Percentiles rank a stretch among this genome's conserved stretches.
Conservation (phyloP, 2,888 invertebrate genomes). For the Drosophila vallismaia region DNA sequence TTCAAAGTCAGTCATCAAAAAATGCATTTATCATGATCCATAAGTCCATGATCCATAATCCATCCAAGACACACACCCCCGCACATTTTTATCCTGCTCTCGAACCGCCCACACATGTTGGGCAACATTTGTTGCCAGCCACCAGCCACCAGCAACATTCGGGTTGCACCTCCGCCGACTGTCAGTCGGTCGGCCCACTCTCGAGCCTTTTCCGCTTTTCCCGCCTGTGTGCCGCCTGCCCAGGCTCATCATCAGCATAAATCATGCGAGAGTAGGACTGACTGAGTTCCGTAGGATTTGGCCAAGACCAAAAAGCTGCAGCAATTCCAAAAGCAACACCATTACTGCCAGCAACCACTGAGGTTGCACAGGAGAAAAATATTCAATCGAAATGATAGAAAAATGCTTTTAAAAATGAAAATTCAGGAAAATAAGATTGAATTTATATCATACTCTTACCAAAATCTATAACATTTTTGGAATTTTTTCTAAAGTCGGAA, state of each 20-base stretch:
- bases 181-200: slow-evolving; percentile 46
- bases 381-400: neutral
- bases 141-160: slow-evolving; percentile 13
- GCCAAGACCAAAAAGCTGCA: slow-evolving; percentile 33
- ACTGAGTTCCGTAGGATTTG: slow-evolving; percentile 55
- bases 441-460: neutral
- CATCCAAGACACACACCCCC: slow-evolving; percentile 39
- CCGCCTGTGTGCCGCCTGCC: slow-evolving; percentile 18
- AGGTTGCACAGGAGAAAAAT: neutral
- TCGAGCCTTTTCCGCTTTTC: slow-evolving; percentile 6
- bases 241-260: slow-evolving; percentile 71
- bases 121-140: slow-evolving; percentile 39
- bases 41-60: slow-evolving; percentile 14
- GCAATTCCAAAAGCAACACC: slow-evolving; percentile 11
- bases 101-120: slow-evolving; percentile 36
- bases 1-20: slow-evolving; percentile 27
- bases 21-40: slow-evolving; percentile 4
- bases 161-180: neutral
- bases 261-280: slow-evolving; percentile 62
- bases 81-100: slow-evolving; percentile 24
- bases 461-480: neutral
- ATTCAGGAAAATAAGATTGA: neutral
- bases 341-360: slow-evolving; percentile 15
- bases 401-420: neutral
- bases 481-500: neutral